phyloP scores from a whole-genome alignment of 2,113 vertebrate species.

The Colossoma macropomum region DNA sequence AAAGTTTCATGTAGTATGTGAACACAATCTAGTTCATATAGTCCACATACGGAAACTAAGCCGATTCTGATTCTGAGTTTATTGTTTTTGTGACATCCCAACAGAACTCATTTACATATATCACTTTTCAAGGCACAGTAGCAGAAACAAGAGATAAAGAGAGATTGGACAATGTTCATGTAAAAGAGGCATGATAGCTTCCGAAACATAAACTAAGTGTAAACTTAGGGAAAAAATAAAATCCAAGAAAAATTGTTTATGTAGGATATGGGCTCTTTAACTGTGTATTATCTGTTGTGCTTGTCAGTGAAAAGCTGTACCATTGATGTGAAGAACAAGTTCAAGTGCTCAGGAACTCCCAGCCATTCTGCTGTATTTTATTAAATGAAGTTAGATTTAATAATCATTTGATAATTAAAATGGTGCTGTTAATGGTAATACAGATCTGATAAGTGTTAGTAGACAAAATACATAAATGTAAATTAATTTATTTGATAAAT shows the following conservation, averaged over 20 bases:
- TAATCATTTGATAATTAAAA: neutral
- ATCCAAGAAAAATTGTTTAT: too few species aligned
- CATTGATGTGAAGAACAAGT: neutral
- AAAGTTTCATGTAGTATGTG: too few species aligned
- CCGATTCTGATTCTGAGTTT: neutral
- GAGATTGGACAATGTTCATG: too few species aligned
- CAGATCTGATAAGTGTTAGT: neutral
- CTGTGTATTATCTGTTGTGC: neutral
- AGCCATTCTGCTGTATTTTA: neutral
- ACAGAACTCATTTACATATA: too few species aligned
- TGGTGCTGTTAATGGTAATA: neutral
- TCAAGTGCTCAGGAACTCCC: neutral
- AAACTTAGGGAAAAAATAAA: neutral
- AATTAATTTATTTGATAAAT: neutral
- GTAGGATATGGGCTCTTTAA: neutral
- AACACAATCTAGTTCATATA: neutral
- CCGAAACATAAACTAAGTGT: too few species aligned
- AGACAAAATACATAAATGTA: neutral
- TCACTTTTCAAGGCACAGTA: too few species aligned
- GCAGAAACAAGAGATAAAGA: too few species aligned
- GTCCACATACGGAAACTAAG: neutral
- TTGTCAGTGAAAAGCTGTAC: neutral
- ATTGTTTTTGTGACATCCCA: too few species aligned
- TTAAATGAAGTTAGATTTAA: neutral
- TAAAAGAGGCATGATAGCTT: too few species aligned